Evolutionary conservation across 2,888 invertebrate species (phyloP).

Genomic region (Crossocerus cetratus): DNA sequence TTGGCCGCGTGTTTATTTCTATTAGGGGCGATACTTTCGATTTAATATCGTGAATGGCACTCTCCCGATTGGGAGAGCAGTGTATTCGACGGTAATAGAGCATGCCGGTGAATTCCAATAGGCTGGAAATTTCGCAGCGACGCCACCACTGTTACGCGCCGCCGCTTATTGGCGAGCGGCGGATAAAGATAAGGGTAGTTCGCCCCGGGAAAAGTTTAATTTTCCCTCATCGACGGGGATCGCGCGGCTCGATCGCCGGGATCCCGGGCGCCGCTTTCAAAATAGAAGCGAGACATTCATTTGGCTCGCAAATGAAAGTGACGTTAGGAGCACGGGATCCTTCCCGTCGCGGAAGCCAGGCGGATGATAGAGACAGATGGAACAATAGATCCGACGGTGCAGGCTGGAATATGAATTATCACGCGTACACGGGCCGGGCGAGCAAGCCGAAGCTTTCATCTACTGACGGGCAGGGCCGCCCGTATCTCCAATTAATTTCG

Average conservation of each 20-base stretch:
- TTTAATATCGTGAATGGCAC: neutral
- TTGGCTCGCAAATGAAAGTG: constrained; percentile 4
- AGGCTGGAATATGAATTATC: constrained; percentile 4
- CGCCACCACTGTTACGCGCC: no score
- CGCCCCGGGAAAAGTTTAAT: neutral
- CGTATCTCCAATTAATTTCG: no score
- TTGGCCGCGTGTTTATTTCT: neutral
- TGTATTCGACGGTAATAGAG: neutral
- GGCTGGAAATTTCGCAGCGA: neutral
- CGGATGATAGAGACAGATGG: neutral
- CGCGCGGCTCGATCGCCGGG: neutral
- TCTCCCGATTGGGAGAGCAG: neutral
- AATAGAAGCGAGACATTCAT: neutral
- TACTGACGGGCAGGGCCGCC: no score
- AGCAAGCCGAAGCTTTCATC: no score
- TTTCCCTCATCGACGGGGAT: neutral
- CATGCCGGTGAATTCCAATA: constrained; percentile 3
- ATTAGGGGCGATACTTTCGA: neutral
- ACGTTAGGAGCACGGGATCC: neutral
- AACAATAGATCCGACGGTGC: neutral
- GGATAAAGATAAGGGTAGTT: no score
- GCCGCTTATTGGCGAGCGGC: no score
- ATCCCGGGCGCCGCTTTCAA: neutral
- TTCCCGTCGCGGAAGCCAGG: neutral
- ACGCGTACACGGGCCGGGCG: neutral